These are phyloP conservation scores for Pelochelys cantorii DNA, from an alignment of 2,797 vertebrate genomes.

Conservation along the genomic window DNA sequence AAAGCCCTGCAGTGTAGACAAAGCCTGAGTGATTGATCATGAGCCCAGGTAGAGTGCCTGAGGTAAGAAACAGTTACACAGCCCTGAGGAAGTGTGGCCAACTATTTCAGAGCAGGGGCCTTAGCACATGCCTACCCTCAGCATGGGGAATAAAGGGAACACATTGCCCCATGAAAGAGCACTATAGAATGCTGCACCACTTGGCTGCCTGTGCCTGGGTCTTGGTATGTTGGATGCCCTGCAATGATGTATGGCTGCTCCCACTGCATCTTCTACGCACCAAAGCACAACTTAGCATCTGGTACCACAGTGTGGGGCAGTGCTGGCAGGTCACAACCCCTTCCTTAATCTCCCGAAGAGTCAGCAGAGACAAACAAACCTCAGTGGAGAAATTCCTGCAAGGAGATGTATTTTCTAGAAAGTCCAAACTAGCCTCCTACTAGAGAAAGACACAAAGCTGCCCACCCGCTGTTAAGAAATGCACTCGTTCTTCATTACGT, in stretches of 20 bases:
- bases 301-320: not conserved
- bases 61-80: not conserved
- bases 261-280: not conserved
- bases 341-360: not conserved
- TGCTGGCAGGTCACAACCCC: not conserved
- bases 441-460: not conserved
- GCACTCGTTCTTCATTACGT: fast-evolving
- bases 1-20: too few species aligned
- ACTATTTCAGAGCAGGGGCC: not conserved
- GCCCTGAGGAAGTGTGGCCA: not conserved
- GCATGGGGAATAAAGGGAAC: not conserved
- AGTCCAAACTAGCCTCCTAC: not conserved
- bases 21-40: not conserved
- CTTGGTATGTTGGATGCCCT: not conserved
- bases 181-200: not conserved
- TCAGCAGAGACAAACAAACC: not conserved
- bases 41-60: not conserved
- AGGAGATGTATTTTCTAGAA: not conserved
- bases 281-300: not conserved
- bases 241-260: not conserved
- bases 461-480: not conserved
- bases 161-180: not conserved
- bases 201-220: not conserved
- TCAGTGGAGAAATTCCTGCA: not conserved
- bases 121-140: not conserved